Evolutionary conservation across 2,113 vertebrate species (phyloP).

Genomic region (Chlamydotis undulata): DNA sequence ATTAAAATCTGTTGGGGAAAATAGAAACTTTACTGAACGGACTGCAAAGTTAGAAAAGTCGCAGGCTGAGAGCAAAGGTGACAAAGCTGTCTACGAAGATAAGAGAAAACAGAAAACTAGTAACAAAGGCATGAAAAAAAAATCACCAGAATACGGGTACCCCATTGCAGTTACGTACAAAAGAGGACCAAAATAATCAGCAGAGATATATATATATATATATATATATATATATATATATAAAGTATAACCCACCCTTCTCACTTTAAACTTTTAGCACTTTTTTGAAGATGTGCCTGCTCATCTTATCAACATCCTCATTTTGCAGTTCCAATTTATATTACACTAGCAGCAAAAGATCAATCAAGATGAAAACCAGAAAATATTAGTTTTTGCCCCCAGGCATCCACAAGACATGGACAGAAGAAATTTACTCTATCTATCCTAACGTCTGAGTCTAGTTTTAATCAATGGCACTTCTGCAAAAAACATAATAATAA

Average conservation of each 20-base stretch:
- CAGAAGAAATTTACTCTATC: background rate
- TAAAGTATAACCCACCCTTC: background rate
- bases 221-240: too few relatives aligned
- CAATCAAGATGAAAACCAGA: conserved; percentile 13
- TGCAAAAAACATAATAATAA: background rate
- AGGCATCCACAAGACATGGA: background rate
- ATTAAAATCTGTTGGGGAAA: background rate
- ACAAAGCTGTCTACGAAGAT: background rate
- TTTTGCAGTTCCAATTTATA: conserved; percentile 1
- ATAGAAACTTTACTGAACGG: background rate
- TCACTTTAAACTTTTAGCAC: background rate
- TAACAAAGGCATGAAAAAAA: background rate
- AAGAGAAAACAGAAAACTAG: background rate
- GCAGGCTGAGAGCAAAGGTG: background rate
- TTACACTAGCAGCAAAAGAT: conserved; percentile 23
- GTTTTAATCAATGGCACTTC: background rate
- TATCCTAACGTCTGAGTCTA: background rate
- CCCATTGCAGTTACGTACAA: background rate
- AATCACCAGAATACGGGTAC: background rate
- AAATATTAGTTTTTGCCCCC: conserved; percentile 5
- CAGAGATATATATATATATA: too few relatives aligned
- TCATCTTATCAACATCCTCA: background rate
- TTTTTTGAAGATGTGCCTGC: background rate
- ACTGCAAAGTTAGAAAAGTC: background rate
- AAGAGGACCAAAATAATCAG: background rate